Evolutionary conservation across 2,113 vertebrate genomes (phyloP), one percentile per base, ranked within the genome.

Genomic region (Noctilio leporinus): DNA sequence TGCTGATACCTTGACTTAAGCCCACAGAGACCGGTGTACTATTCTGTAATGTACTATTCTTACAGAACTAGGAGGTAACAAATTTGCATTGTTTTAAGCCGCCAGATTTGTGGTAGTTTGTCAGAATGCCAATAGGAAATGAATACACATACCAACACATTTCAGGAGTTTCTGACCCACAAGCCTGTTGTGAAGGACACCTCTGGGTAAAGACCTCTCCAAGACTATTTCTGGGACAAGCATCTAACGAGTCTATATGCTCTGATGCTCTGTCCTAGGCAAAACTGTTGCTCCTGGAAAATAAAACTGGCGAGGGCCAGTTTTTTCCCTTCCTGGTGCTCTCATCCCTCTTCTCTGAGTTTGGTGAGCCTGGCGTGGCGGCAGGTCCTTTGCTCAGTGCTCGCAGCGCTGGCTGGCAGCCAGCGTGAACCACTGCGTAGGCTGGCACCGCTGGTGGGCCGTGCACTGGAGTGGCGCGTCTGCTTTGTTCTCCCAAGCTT

Each of bases 401-500:
- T 26, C 2, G 26, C 35, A 28, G 16, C 1, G 4, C n/a, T 0
- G 10, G 4, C n/a, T 0, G 10, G 38, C 40, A 35, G 14, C 38
- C 26, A 19, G 45, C 0, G 3, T 26, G 28, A 59, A 5, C 33
- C 1, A 7, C 9, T 0, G 3, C 4, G 4, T 20, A 0, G 5
- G 5, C 12, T 7, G 3, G 2, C 2, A 22, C 26, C 4, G 3
- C 2, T 0, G 14, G 45, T 17, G 9, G 16, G 55, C 3, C 17
- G 26, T 2, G 43, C 7, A 7, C 30, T 67, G 30, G 10, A 30
- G 26, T 3, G n/a, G 49, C 1, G 3, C 5, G 6, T 10, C 72
- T 10, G 3, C 28, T 62, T 4, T 16, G n/a, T 33, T 15, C 3
- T 30, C 89, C 1, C 6, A 6, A 22, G 16, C 24, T 82, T 35